These are phyloP conservation scores for Enhydra lutris DNA, from an alignment of 2,113 vertebrate genomes.

Conservation along the genomic window DNA sequence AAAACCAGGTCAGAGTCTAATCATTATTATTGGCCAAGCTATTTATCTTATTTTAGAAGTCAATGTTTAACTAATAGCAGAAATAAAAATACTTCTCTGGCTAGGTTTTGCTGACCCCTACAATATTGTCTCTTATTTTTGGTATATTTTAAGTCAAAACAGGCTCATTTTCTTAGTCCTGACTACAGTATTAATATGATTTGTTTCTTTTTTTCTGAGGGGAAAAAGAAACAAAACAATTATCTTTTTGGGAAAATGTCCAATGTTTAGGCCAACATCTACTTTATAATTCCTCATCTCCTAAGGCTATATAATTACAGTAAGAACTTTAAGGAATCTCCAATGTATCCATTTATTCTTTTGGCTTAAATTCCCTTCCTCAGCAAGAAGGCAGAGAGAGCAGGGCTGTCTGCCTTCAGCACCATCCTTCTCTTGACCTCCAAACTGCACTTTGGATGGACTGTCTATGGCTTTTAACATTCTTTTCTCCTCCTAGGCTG, in stretches of 20 bases:
- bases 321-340: background rate
- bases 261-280: background rate
- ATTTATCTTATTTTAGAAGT: background rate
- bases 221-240: slow-evolving; percentile 19
- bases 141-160: background rate
- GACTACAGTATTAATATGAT: background rate
- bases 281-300: background rate
- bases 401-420: background rate
- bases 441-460: background rate
- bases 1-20: background rate
- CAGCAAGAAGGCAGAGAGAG: background rate
- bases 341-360: background rate
- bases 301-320: background rate
- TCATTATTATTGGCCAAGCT: background rate
- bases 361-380: background rate
- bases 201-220: background rate
- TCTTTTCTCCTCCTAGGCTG: background rate
- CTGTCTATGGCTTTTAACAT: background rate
- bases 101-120: background rate
- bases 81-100: background rate
- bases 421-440: background rate
- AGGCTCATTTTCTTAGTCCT: background rate
- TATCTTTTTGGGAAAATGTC: slow-evolving; percentile 24
- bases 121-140: background rate
- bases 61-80: background rate